Conservation (phyloP, 2,113 vertebrate species). For the Myanophis thanlyinensis region DNA sequence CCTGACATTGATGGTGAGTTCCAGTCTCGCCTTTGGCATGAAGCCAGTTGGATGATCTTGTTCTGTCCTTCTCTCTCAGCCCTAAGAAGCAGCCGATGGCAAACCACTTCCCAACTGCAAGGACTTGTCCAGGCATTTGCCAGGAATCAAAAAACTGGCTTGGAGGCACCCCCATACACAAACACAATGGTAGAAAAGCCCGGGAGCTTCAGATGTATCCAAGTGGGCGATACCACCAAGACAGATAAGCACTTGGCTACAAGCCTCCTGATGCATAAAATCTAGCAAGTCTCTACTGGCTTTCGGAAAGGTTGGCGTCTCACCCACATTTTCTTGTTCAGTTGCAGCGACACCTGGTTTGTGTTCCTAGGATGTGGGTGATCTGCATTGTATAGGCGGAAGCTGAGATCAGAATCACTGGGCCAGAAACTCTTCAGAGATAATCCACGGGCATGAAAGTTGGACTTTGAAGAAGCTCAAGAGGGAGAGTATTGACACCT, state of each 20-base stretch:
- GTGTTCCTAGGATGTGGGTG: background rate
- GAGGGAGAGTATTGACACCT: background rate
- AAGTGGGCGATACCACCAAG: background rate
- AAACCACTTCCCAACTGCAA: background rate
- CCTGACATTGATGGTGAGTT: background rate
- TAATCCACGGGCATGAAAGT: background rate
- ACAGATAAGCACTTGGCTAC: background rate
- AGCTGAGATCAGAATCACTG: background rate
- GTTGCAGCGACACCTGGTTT: background rate
- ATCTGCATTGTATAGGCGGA: no score
- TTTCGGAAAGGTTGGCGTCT: background rate
- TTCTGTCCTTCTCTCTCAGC: background rate
- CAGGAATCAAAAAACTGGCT: background rate
- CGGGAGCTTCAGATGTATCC: background rate
- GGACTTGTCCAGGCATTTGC: background rate
- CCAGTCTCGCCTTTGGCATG: background rate
- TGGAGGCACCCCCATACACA: background rate
- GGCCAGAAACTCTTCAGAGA: background rate
- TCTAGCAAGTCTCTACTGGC: background rate
- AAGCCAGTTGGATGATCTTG: background rate
- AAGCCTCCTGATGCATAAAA: background rate
- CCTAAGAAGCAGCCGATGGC: background rate
- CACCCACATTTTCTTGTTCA: background rate
- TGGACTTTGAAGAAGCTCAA: background rate
- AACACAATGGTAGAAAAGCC: background rate